Percentiles rank a stretch among this genome's conserved stretches.
These are phyloP conservation scores for Alethe diademata DNA, from an alignment of 2,113 vertebrate genomes.

Conservation along the genomic window DNA sequence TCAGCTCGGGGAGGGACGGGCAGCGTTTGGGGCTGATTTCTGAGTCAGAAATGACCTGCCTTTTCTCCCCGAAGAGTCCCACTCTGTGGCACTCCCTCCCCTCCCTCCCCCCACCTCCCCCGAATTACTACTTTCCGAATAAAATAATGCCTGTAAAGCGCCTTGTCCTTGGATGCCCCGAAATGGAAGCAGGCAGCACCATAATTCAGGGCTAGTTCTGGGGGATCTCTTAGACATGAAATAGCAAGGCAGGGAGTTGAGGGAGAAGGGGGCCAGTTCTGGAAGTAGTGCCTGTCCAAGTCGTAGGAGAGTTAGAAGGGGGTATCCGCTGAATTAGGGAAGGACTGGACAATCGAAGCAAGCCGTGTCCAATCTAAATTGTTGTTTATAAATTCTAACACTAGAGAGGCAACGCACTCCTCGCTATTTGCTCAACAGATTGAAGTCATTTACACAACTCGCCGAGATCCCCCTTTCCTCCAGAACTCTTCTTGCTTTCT, in stretches of 20 bases:
- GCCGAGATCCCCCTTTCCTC: conserved; percentile 41
- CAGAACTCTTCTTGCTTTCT: conserved; percentile 55
- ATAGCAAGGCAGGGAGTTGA: not conserved
- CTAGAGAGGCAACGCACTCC: not conserved
- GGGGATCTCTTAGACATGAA: not conserved
- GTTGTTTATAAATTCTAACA: conserved; percentile 7
- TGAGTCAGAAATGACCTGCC: not conserved
- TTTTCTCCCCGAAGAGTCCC: not conserved
- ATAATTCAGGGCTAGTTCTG: not conserved
- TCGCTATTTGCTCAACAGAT: conserved; percentile 38
- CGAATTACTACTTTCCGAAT: not conserved
- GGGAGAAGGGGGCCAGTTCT: not conserved
- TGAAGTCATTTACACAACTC: conserved; percentile 29
- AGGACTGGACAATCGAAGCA: not conserved
- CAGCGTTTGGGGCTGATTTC: not conserved
- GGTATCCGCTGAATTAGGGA: not conserved
- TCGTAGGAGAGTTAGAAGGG: not conserved
- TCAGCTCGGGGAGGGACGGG: not conserved
- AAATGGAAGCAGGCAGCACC: not conserved
- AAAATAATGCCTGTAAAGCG: not conserved
- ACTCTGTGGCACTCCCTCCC: not conserved
- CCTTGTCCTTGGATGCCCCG: conserved; percentile 1
- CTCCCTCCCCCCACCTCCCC: not conserved
- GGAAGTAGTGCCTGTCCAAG: not conserved
- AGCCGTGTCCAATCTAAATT: not conserved